Conservation (phyloP, 2,113 vertebrate genomes). For the Alethe castanea region DNA sequence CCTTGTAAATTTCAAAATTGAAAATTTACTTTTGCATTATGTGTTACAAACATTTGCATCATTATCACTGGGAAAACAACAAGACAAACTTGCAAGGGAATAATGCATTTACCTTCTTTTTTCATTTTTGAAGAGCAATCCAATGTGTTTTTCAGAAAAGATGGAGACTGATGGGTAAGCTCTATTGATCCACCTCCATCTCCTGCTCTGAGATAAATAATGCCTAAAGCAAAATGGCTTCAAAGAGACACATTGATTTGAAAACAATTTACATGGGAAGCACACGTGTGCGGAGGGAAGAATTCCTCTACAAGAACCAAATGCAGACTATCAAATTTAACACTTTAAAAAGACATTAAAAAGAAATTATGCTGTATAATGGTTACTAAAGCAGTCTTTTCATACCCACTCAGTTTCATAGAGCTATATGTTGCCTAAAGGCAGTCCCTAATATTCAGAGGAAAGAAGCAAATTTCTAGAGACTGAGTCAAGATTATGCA, state of each 20-base stretch:
- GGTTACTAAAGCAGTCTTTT: background rate
- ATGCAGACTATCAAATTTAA: background rate
- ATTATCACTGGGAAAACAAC: background rate
- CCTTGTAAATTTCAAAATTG: background rate
- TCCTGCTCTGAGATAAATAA: background rate
- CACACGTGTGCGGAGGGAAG: background rate
- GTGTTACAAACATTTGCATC: background rate
- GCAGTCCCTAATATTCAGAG: background rate
- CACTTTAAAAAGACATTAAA: background rate
- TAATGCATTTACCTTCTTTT: background rate
- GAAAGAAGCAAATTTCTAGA: background rate
- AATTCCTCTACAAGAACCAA: background rate
- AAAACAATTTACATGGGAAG: slow-evolving; percentile 19
- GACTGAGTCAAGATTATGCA: background rate
- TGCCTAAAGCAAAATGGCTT: slow-evolving; percentile 36
- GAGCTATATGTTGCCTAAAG: background rate
- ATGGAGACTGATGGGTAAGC: background rate
- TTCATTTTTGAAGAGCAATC: background rate
- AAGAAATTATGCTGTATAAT: background rate
- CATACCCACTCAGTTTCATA: background rate
- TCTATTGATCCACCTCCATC: slow-evolving; percentile 32
- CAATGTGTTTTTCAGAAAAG: slow-evolving; percentile 28
- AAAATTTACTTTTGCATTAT: background rate
- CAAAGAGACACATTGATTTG: slow-evolving; percentile 32
- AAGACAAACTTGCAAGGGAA: background rate